Evolutionary conservation across 2,113 vertebrate genomes (phyloP).

Genomic region (Gymnobelideus leadbeateri): DNA sequence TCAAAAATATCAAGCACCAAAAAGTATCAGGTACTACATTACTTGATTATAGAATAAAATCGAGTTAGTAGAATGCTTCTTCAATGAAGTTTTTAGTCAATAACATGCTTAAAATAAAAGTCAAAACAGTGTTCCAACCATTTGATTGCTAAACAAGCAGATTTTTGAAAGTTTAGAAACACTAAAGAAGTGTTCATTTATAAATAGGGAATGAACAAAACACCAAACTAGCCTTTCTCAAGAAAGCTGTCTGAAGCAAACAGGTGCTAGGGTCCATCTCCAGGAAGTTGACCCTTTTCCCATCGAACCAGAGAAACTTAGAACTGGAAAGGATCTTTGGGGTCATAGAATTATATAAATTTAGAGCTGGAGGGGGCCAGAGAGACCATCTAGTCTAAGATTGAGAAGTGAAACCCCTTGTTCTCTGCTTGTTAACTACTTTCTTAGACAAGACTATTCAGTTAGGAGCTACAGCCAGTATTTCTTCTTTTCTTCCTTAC

Average conservation of each 20-base stretch:
- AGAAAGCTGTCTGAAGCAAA: neutral
- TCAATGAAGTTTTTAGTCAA: too few relatives aligned
- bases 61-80: too few relatives aligned
- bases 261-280: neutral
- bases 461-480: neutral
- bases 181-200: too few relatives aligned
- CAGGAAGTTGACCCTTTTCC: neutral
- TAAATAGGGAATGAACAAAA: too few relatives aligned
- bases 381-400: neutral
- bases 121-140: too few relatives aligned
- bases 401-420: neutral
- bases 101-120: too few relatives aligned
- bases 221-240: neutral
- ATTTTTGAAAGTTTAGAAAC: too few relatives aligned
- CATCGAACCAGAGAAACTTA: neutral
- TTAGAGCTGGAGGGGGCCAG: neutral
- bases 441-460: neutral
- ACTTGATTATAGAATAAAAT: too few relatives aligned
- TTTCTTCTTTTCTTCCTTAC: neutral
- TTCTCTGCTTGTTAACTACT: neutral
- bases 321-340: neutral
- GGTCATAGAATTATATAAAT: neutral
- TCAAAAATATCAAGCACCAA: too few relatives aligned
- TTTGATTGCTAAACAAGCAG: too few relatives aligned
- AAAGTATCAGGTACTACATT: too few relatives aligned